These are phyloP conservation scores for Myotis findleyi DNA, from an alignment of 2,797 vertebrate genomes.

Conservation along the genomic window DNA sequence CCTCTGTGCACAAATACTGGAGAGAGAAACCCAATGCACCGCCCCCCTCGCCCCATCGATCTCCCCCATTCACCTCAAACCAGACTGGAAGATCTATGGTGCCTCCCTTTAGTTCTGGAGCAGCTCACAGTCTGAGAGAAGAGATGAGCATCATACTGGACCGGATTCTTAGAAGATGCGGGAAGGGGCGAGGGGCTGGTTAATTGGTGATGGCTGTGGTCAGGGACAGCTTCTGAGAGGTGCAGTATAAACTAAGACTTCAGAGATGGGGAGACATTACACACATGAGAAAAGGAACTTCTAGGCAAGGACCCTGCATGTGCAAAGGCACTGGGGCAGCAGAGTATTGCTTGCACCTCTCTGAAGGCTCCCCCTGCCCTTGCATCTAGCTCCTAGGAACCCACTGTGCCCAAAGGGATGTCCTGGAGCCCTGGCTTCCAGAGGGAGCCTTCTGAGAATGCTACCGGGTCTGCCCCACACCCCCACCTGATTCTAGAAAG, in stretches of 20 bases:
- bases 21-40: too few species aligned
- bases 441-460: neutral
- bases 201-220: neutral
- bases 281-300: neutral
- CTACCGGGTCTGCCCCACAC: neutral
- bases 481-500: neutral
- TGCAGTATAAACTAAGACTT: neutral
- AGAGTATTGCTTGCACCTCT: neutral
- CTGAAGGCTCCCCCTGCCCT: neutral
- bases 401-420: neutral
- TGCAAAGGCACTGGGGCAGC: neutral
- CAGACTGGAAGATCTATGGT: neutral
- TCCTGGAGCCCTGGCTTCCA: neutral
- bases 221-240: neutral
- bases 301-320: neutral
- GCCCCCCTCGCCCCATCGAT: neutral
- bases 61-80: neutral
- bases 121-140: neutral
- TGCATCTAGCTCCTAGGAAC: neutral
- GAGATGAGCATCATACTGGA: rapidly evolving
- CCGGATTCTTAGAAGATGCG: neutral
- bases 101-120: neutral
- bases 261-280: neutral
- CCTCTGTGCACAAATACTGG: too few species aligned
- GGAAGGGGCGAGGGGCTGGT: neutral